Evolutionary conservation across 1,140 invertebrate genomes (phyloP).

Genomic region (Plectrocnemia conspersa): DNA sequence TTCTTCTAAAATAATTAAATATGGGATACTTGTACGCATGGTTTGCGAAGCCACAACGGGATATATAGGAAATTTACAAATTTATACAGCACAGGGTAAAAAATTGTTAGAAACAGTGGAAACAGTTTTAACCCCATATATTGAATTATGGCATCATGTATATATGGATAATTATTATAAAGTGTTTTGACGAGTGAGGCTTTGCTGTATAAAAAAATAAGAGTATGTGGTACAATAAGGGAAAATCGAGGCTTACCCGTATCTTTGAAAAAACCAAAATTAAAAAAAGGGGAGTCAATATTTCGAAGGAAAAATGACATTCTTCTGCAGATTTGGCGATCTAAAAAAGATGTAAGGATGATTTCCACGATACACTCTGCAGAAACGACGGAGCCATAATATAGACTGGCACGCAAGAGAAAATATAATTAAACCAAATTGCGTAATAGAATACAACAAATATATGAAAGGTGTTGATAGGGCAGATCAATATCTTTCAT

Average conservation of each 20-base stretch:
- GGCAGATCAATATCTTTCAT: constrained; percentile 10
- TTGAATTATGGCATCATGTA: background rate
- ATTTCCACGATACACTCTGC: background rate
- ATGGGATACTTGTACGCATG: constrained; percentile 17
- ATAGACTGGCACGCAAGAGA: background rate
- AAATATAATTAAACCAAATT: background rate
- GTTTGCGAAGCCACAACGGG: constrained; percentile 2
- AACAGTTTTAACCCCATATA: constrained; percentile 2
- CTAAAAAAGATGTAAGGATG: background rate
- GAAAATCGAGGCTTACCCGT: constrained; percentile 3
- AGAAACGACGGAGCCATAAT: background rate
- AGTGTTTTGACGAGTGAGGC: constrained; percentile 8
- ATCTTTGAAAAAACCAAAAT: constrained; percentile 15
- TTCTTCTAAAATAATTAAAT: constrained; percentile 16
- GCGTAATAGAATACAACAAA: constrained; percentile 4
- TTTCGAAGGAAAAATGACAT: background rate
- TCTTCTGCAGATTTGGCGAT: background rate
- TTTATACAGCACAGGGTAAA: background rate
- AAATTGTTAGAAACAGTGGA: constrained; percentile 8
- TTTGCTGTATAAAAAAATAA: constrained; percentile 1
- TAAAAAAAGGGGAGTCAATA: background rate
- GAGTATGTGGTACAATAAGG: constrained; percentile 14
- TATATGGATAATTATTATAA: constrained; percentile 22
- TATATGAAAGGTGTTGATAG: constrained; percentile 14
- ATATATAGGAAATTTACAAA: constrained; percentile 13